Base-by-base conservation (phyloP, 2,113 vertebrate genomes). In the Nansenia antarctica region DNA sequence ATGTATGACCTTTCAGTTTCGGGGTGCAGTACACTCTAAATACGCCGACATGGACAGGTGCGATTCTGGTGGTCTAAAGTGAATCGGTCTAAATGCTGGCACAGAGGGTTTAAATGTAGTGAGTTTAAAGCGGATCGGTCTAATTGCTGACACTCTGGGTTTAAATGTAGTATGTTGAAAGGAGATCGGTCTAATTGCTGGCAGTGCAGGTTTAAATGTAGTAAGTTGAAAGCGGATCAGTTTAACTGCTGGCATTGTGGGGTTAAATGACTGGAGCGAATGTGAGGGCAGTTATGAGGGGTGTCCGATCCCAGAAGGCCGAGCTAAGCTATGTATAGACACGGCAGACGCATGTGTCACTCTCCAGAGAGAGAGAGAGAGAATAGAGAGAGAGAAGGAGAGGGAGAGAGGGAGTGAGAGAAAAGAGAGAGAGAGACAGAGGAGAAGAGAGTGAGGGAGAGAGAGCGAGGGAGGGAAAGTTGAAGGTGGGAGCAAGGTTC, bases 401-500 rank as follows among this genome's bases (percentile, higher is more conserved):
- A 89, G 88, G 68, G 49, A 68, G 80, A 81, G 70, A 81, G 72
- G 22, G 35, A 86, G 84, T 89, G 88, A 69, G 49, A 68, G 80
- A 81, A 69, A 81, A 70, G 22, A 29, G 55, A 54, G 32, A 31
- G 52, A 32, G 55, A 52, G 30, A 20, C 14, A 37, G 39, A 11
- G 35, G 54, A 24, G 29, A 3, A n/a, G 26, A 27, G 31, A 27
- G 54, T 73, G 68, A 79, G 82, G 76, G 74, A 71, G 61, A 75
- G 68, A 67, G 71, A n/a, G n/a, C n/a, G 39, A 11, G 35, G 54
- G 26, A 34, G 7, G 12, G 26, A 27, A 24, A 27, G 54, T 71
- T 73, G 68, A 79, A 84, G 76, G 74, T 73, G 61, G 77, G 68
- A 67, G 71, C 62, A 15, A 76, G 73, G 27, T 74, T 84, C 84